Conservation (phyloP, 2,113 vertebrate genomes). For the Hemichromis elongatus region DNA sequence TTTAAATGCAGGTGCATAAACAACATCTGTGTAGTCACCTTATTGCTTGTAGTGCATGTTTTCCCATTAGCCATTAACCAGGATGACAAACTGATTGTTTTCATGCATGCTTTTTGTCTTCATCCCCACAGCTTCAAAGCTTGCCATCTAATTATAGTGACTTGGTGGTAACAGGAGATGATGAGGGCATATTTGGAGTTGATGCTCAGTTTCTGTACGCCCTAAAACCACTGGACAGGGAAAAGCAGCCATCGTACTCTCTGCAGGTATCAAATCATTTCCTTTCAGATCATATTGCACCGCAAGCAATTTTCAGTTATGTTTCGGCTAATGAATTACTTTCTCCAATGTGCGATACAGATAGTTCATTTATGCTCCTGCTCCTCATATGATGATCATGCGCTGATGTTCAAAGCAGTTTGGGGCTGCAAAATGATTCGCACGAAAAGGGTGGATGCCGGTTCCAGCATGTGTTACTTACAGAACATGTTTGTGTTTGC, state of each 20-base stretch:
- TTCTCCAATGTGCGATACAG: neutral
- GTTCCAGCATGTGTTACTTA: neutral
- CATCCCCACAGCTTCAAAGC: slow-evolving; percentile 54
- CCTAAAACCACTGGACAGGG: slow-evolving; percentile 78
- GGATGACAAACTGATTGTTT: neutral
- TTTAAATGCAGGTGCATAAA: neutral
- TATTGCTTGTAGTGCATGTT: neutral
- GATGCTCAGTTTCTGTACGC: slow-evolving; percentile 78
- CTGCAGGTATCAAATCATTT: slow-evolving; percentile 65
- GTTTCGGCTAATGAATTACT: neutral
- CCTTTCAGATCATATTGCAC: neutral
- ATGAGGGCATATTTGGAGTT: slow-evolving; percentile 78
- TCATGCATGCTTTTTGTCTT: neutral
- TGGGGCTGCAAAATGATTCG: neutral
- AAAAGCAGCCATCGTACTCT: slow-evolving; percentile 78
- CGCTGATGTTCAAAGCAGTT: neutral
- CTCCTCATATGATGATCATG: neutral
- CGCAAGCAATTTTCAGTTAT: neutral
- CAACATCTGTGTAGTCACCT: neutral
- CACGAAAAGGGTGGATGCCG: neutral
- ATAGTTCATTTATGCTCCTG: neutral
- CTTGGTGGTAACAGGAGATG: slow-evolving; percentile 63
- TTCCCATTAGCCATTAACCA: neutral
- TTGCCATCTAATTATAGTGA: slow-evolving; percentile 65
- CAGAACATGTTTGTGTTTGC: neutral